Conservation (phyloP, 2,888 invertebrate genomes). For the Amphipoea oculea region DNA sequence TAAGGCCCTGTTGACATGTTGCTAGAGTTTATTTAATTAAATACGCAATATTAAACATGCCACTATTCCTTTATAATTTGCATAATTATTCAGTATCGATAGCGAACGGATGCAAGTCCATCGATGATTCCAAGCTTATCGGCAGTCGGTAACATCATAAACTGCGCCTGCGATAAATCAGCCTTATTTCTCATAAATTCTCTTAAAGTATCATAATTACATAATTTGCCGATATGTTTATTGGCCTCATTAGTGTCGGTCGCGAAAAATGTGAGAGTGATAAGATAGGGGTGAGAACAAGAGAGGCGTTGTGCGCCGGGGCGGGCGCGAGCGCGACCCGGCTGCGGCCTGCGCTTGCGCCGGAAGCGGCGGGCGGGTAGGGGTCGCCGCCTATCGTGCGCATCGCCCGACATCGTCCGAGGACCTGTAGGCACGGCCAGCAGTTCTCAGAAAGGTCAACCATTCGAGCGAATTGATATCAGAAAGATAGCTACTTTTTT, state of each 20-base stretch:
- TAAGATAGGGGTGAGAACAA: slow-evolving; percentile 87
- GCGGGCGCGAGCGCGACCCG: slow-evolving; percentile 63
- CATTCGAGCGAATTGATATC: slow-evolving; percentile 27
- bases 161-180: slow-evolving; percentile 71
- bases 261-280: slow-evolving; percentile 88
- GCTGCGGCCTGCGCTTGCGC: slow-evolving; percentile 63
- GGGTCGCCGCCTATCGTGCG: slow-evolving; percentile 76
- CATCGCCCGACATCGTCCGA: slow-evolving; percentile 58
- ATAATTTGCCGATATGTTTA: slow-evolving; percentile 80
- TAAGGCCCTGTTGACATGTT: slow-evolving; percentile 32
- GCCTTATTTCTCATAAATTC: slow-evolving; percentile 69
- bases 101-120: slow-evolving; percentile 36
- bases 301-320: slow-evolving; percentile 78
- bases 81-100: slow-evolving; percentile 8
- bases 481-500: slow-evolving; percentile 37
- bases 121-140: slow-evolving; percentile 56
- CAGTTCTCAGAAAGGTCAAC: slow-evolving; percentile 60
- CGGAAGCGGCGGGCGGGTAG: slow-evolving; percentile 75
- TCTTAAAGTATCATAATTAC: slow-evolving; percentile 77
- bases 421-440: slow-evolving; percentile 55
- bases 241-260: slow-evolving; percentile 84
- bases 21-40: slow-evolving; percentile 11
- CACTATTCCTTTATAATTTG: not conserved
- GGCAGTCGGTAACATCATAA: slow-evolving; percentile 67
- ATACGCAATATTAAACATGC: slow-evolving; percentile 1